Conservation (phyloP, 2,888 invertebrate genomes). For the Drosophila kuntzei region DNA sequence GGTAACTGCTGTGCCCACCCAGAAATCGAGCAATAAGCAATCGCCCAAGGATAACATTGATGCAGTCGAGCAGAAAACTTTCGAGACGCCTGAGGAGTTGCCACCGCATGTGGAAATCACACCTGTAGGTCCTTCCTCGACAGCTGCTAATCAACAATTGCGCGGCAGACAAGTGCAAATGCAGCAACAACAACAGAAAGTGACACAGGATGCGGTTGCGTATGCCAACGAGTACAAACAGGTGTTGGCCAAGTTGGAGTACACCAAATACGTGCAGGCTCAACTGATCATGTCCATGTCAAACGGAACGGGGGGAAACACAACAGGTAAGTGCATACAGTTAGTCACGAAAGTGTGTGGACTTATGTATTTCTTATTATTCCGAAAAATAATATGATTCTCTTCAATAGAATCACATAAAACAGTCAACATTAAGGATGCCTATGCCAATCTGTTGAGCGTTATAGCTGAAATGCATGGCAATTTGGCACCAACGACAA, state of each 20-base stretch:
- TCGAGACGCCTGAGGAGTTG: background rate
- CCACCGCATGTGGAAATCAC: slow-evolving; percentile 50
- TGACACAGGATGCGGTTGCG: slow-evolving; percentile 23
- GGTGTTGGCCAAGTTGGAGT: slow-evolving; percentile 68
- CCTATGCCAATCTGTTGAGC: slow-evolving; percentile 47
- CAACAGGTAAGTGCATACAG: slow-evolving; percentile 26
- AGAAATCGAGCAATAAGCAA: background rate
- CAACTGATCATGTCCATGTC: slow-evolving; percentile 56
- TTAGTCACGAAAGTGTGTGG: too few relatives aligned
- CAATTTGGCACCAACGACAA: slow-evolving; percentile 46
- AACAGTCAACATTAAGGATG: slow-evolving; percentile 32
- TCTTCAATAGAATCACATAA: slow-evolving; percentile 20
- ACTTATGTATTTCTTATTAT: too few relatives aligned
- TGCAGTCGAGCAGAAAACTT: background rate
- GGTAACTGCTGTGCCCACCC: slow-evolving; percentile 56
- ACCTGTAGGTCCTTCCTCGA: background rate
- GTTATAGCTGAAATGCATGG: slow-evolving; percentile 50
- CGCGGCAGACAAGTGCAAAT: slow-evolving; percentile 4
- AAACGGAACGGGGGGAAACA: slow-evolving; percentile 4
- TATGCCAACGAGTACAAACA: slow-evolving; percentile 65
- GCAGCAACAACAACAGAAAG: slow-evolving; percentile 10
- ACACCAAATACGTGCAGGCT: slow-evolving; percentile 61
- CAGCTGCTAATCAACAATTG: background rate
- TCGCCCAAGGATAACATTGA: background rate
- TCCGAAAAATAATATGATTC: too few relatives aligned